Evolutionary conservation across 2,113 vertebrate genomes (phyloP).

Genomic region (Ochotona curzoniae): DNA sequence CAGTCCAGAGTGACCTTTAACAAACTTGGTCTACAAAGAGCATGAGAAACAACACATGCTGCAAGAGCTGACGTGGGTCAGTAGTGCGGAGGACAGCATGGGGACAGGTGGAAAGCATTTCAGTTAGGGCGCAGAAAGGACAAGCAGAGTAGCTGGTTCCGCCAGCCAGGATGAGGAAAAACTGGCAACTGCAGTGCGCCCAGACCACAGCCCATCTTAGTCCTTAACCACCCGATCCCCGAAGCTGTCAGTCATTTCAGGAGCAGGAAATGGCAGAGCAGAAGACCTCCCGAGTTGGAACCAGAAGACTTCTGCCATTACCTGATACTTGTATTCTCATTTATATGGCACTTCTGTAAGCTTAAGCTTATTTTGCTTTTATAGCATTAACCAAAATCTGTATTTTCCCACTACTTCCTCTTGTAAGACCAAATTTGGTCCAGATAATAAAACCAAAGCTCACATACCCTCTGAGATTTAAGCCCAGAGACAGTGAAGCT

Average conservation of each 20-base stretch:
- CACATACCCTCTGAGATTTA: constrained; percentile 43
- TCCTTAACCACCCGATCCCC: neutral
- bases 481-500: neutral
- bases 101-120: neutral
- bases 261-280: neutral
- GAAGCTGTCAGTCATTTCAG: neutral
- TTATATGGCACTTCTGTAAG: neutral
- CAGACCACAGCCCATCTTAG: neutral
- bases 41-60: neutral
- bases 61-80: neutral
- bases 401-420: constrained; percentile 23
- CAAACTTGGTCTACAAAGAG: neutral
- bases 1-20: neutral
- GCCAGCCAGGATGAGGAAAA: neutral
- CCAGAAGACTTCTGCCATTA: neutral
- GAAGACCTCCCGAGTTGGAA: neutral
- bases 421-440: constrained; percentile 35
- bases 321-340: neutral
- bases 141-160: neutral
- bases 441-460: constrained; percentile 41
- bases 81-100: neutral
- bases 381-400: neutral
- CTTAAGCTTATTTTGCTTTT: constrained; percentile 37
- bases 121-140: neutral
- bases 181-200: neutral